Conservation (phyloP, 1,140 invertebrate genomes). For the Sogatella furcifera region DNA sequence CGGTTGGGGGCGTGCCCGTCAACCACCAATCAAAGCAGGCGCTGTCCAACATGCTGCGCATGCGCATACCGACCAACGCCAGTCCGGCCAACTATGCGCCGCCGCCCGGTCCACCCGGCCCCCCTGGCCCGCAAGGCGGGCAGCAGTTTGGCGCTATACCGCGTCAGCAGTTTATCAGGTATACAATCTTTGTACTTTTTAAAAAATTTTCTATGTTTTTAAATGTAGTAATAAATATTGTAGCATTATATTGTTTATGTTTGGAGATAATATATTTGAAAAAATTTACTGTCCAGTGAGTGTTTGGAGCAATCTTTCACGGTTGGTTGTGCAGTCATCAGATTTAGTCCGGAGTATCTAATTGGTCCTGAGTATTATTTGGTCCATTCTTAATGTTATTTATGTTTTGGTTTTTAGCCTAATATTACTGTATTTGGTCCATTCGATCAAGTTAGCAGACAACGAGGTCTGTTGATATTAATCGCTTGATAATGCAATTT, state of each 20-base stretch:
- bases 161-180: slow-evolving; percentile 39
- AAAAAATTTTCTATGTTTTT: not conserved
- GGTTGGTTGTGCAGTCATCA: slow-evolving; percentile 12
- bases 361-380: no score
- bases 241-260: slow-evolving; percentile 32
- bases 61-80: slow-evolving; percentile 41
- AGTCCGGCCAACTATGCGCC: slow-evolving; percentile 39
- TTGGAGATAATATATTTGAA: slow-evolving; percentile 34
- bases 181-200: slow-evolving; percentile 18
- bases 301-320: not conserved
- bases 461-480: no score
- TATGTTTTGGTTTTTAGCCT: no score
- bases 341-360: not conserved
- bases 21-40: slow-evolving; percentile 70
- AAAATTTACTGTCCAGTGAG: not conserved
- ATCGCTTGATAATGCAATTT: no score
- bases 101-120: slow-evolving; percentile 20
- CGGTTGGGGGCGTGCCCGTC: slow-evolving; percentile 53
- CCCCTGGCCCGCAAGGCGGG: slow-evolving; percentile 22
- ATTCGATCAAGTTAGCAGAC: no score
- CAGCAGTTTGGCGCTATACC: slow-evolving; percentile 21
- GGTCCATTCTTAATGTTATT: no score
- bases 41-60: slow-evolving; percentile 71
- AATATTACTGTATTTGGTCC: no score
- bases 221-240: not conserved